Conservation (phyloP, 2,113 vertebrate species). For the Sinocyclocheilus anshuiensis region DNA sequence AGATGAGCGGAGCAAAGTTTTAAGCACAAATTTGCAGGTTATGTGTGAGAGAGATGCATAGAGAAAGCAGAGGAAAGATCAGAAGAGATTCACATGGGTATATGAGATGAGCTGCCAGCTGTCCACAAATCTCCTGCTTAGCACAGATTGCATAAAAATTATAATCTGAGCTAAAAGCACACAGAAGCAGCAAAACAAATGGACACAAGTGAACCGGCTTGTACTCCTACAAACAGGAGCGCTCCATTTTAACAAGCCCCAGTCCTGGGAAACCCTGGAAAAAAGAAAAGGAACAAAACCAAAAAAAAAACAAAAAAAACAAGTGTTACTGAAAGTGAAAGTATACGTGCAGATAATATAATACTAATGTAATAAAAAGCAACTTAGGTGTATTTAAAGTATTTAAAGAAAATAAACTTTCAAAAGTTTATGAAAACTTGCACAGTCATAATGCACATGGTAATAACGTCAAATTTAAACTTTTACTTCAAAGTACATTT, state of each 20-base stretch:
- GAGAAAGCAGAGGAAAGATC: constrained; percentile 27
- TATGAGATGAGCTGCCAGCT: constrained; percentile 58
- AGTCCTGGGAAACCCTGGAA: constrained; percentile 9
- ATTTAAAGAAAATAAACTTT: background rate
- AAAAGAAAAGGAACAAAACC: background rate
- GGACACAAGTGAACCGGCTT: constrained; percentile 25
- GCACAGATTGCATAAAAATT: constrained; percentile 53
- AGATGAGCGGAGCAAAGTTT: background rate
- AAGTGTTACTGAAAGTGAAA: background rate
- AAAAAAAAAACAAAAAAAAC: background rate
- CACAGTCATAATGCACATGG: background rate
- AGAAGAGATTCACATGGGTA: constrained; percentile 35
- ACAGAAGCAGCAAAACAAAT: constrained; percentile 21
- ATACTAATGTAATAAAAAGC: background rate
- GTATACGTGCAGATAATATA: background rate
- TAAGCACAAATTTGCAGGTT: background rate
- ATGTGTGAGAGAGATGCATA: background rate
- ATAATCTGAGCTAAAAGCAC: constrained; percentile 56
- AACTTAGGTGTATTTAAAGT: background rate
- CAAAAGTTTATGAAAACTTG: background rate
- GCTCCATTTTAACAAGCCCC: constrained; percentile 9
- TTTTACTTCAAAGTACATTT: background rate
- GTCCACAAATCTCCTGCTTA: constrained; percentile 54
- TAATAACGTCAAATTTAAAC: background rate
- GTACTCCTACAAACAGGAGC: background rate